phyloP scores from a whole-genome alignment of 2,113 vertebrate species.

The Tonatia bakeri region DNA sequence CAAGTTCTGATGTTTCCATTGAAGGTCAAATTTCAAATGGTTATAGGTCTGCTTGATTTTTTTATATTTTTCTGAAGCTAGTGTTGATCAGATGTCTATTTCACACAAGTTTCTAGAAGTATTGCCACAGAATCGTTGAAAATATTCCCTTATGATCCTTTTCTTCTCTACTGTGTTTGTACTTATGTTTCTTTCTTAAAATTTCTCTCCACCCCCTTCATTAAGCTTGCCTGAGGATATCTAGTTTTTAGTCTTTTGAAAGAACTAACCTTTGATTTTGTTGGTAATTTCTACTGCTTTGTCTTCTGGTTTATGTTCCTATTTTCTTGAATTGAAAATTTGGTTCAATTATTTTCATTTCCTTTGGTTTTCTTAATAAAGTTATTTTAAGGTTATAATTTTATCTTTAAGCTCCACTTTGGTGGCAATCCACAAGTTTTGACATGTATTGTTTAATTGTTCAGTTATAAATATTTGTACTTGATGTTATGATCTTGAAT shows the following conservation, averaged over 20 bases:
- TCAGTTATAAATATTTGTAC: not conserved
- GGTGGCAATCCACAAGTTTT: not conserved
- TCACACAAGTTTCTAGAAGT: not conserved
- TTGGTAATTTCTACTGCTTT: not conserved
- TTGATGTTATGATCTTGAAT: slow-evolving; percentile 1
- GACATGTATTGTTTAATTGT: not conserved
- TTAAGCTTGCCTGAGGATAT: not conserved
- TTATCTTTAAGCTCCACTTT: not conserved
- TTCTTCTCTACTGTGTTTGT: not conserved
- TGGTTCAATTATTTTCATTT: not conserved
- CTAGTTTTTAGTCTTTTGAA: not conserved
- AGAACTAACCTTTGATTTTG: not conserved
- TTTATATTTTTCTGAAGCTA: not conserved
- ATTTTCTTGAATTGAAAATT: not conserved
- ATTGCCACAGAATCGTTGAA: not conserved
- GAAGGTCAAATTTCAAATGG: not conserved
- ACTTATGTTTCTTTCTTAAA: not conserved
- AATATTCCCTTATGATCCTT: not conserved
- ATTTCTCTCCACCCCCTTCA: not conserved
- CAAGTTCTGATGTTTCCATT: not conserved
- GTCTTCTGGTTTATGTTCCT: not conserved
- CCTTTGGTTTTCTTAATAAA: not conserved
- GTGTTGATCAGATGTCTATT: not conserved
- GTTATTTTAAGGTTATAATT: not conserved
- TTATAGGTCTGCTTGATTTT: not conserved